These are phyloP conservation scores for Manis javanica DNA, from an alignment of 2,797 vertebrate species.

Conservation along the genomic window DNA sequence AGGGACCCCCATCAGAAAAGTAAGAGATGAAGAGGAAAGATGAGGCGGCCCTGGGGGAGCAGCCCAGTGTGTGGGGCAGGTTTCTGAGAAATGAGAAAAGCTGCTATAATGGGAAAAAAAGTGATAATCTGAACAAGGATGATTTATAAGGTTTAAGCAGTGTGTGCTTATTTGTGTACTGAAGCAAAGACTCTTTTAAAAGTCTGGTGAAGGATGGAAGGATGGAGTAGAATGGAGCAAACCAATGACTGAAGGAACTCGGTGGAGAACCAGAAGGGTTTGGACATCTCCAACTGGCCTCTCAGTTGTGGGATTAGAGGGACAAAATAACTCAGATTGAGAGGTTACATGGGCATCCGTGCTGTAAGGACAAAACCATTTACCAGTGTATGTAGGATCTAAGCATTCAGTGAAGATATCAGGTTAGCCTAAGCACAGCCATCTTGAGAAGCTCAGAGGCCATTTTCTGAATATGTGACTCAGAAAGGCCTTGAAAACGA, in stretches of 20 bases:
- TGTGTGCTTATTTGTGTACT: neutral
- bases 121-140: neutral
- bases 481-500: too few relatives aligned
- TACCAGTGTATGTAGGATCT: too few relatives aligned
- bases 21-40: neutral
- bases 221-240: neutral
- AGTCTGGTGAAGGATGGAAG: neutral
- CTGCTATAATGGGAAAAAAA: neutral
- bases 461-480: too few relatives aligned
- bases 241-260: neutral
- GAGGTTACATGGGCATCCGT: neutral
- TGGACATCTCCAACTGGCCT: neutral
- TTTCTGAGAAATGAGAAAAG: neutral
- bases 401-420: too few relatives aligned
- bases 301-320: neutral
- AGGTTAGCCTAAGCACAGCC: too few relatives aligned
- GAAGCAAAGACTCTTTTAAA: neutral
- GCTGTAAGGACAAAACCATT: neutral
- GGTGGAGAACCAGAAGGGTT: neutral
- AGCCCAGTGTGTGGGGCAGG: neutral
- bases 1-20: neutral
- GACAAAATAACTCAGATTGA: neutral
- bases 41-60: neutral
- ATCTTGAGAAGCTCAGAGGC: too few relatives aligned
- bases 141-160: neutral